Evolutionary conservation across 1,140 invertebrate genomes (phyloP).

Genomic region (Heliconius melpomene): DNA sequence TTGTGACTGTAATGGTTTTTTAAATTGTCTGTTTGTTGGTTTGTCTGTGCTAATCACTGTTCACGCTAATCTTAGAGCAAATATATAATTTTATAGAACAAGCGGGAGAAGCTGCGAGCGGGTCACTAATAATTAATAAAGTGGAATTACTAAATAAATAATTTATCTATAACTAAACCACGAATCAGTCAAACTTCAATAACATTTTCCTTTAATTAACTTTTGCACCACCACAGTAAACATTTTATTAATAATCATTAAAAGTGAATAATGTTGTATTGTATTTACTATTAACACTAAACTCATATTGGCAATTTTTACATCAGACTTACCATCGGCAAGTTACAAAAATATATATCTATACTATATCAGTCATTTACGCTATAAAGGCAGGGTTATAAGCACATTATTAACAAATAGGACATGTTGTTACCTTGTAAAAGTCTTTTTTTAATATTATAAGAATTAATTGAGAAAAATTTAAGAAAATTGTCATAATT

Average conservation of each 20-base stretch:
- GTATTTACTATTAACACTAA: not conserved
- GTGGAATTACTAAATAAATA: no score
- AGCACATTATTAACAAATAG: constrained; percentile 1
- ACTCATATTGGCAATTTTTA: not conserved
- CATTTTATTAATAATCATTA: not conserved
- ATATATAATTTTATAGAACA: no score
- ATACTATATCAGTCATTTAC: constrained; percentile 4
- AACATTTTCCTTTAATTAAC: no score
- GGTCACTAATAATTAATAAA: no score
- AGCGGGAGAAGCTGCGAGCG: no score
- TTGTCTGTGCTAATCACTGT: no score
- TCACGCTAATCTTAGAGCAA: no score
- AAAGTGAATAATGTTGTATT: not conserved
- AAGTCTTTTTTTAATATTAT: not conserved
- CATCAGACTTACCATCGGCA: not conserved
- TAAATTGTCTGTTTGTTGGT: no score
- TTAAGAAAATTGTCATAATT: not conserved
- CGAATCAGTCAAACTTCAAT: no score
- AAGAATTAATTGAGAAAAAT: not conserved
- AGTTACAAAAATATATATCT: not conserved
- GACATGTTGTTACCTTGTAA: not conserved
- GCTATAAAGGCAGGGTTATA: not conserved
- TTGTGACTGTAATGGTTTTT: no score
- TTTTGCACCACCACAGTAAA: no score
- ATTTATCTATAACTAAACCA: no score